Evolutionary conservation across 2,888 invertebrate genomes (phyloP).

Genomic region (Sipha maydis): DNA sequence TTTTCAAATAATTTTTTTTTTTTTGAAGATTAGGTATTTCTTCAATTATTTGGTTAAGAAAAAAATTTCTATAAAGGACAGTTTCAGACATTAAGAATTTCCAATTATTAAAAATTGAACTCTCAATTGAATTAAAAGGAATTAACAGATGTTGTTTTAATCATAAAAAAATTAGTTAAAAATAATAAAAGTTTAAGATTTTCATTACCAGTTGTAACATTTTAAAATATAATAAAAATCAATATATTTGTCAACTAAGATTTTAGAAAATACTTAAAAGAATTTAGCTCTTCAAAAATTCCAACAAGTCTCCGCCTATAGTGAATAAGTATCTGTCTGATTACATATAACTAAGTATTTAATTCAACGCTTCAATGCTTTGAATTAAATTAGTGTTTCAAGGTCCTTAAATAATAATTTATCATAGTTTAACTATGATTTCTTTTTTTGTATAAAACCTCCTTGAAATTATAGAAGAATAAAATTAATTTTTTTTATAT

Average conservation of each 20-base stretch:
- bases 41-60: too few species aligned
- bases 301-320: background rate
- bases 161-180: too few species aligned
- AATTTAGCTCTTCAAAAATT: background rate
- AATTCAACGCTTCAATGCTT: constrained; percentile 35
- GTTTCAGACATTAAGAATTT: too few species aligned
- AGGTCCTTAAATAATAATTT: constrained; percentile 39
- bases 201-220: background rate
- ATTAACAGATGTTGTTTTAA: too few species aligned
- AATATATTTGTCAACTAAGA: too few species aligned
- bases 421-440: background rate
- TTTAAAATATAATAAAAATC: background rate
- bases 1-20: too few species aligned
- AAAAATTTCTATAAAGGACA: too few species aligned
- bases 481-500: background rate
- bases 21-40: too few species aligned
- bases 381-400: constrained; percentile 49
- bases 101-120: too few species aligned
- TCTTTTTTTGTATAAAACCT: constrained; percentile 39
- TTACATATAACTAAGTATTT: constrained; percentile 20
- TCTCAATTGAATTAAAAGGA: too few species aligned
- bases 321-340: background rate
- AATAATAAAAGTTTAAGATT: background rate
- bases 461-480: constrained; percentile 3
- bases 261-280: background rate